These are phyloP conservation scores for Epicampocera succincta DNA, from an alignment of 2,888 invertebrate genomes.

Conservation along the genomic window DNA sequence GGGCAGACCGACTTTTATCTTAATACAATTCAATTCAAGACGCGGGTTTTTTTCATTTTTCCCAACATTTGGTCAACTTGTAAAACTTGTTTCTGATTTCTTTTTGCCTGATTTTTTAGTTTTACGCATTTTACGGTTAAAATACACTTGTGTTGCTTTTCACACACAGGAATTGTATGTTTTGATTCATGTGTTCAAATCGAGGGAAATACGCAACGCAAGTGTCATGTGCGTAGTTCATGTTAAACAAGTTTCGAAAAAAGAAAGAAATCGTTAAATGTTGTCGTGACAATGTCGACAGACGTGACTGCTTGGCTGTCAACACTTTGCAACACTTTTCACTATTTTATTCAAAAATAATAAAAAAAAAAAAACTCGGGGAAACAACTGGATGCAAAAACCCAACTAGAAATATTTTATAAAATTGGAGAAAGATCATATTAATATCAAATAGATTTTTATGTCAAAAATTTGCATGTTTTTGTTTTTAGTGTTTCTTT, in stretches of 20 bases:
- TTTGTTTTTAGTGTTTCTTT: no score
- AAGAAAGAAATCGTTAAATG: conserved; percentile 10
- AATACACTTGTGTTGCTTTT: conserved; percentile 3
- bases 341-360: no score
- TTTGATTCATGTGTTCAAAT: conserved; percentile 43
- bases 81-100: conserved; percentile 36
- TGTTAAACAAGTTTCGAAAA: conserved; percentile 59
- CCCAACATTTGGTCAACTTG: conserved; percentile 56
- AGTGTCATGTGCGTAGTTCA: conserved; percentile 70
- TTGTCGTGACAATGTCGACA: conserved; percentile 45
- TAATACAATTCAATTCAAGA: conserved; percentile 9
- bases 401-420: no score
- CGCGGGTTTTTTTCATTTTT: conserved; percentile 38
- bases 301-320: conserved; percentile 34
- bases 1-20: conserved; percentile 10
- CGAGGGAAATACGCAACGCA: conserved; percentile 25
- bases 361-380: no score
- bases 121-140: conserved; percentile 68
- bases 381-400: no score
- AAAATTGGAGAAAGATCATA: no score
- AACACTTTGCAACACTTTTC: conserved; percentile 25
- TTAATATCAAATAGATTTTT: no score
- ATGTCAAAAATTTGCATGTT: no score
- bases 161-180: conserved; percentile 41
- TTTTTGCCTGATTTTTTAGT: no score